These are phyloP conservation scores for Habroteleia sp. DNA, from an alignment of 2,888 invertebrate genomes.

Conservation along the genomic window DNA sequence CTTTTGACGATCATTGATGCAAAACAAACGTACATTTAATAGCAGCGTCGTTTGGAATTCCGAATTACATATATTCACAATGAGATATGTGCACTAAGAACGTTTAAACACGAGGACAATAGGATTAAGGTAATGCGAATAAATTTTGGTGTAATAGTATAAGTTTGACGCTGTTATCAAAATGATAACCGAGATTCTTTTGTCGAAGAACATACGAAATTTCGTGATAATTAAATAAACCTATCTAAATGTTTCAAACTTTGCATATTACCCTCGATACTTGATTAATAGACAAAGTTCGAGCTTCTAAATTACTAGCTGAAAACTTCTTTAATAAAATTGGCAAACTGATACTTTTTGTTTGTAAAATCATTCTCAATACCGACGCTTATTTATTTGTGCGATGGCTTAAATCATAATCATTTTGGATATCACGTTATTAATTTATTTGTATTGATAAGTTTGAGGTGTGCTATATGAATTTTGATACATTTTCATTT, in stretches of 20 bases:
- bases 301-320: constrained; percentile 16
- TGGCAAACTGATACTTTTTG: constrained; percentile 12
- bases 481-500: constrained; percentile 61
- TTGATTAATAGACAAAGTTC: constrained; percentile 59
- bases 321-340: constrained; percentile 49
- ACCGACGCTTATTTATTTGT: constrained; percentile 17
- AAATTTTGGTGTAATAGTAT: constrained; percentile 36
- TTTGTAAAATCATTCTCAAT: background rate
- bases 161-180: constrained; percentile 39
- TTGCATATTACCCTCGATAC: constrained; percentile 49
- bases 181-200: constrained; percentile 37
- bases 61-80: constrained; percentile 46
- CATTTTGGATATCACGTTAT: constrained; percentile 21
- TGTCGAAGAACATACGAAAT: constrained; percentile 34
- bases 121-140: constrained; percentile 20
- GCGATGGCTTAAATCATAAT: constrained; percentile 38
- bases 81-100: constrained; percentile 5
- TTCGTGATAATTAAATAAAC: constrained; percentile 50
- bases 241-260: constrained; percentile 43
- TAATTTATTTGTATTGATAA: constrained; percentile 61
- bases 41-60: constrained; percentile 35
- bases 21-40: constrained; percentile 29
- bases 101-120: constrained; percentile 27
- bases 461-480: constrained; percentile 45
- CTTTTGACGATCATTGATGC: constrained; percentile 22